Evolutionary conservation across 2,888 invertebrate genomes (phyloP), one percentile per base, ranked within the genome.

Genomic region (Orthosia cruda): DNA sequence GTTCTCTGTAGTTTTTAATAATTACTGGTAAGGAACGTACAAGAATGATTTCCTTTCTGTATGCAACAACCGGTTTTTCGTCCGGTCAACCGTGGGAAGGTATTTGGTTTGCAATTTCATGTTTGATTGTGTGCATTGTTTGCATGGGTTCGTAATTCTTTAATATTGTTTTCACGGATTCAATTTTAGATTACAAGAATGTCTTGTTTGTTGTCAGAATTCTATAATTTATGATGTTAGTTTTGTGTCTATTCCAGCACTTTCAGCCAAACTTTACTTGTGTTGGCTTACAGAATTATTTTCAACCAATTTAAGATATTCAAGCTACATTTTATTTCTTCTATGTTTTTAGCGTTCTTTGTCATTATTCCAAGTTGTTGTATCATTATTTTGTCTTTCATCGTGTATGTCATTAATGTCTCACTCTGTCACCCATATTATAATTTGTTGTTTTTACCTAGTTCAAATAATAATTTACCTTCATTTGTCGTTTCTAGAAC

Each of bases 1-100:
- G 78, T 90, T 88, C 74, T 84, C 67, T 85, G 85, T 92, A 81
- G 91, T 93, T 92, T 91, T 90, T 93, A 90, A 92, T 91, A 90
- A 91, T 87, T 88, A 85, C 80, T 88, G 83, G 87, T 87, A 90
- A 89, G 89, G 85, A 90, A 90, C 92, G 93, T 93, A 93, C 91
- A 91, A 91, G 91, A 87, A 85, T 91, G 93, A 93, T 95, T 95
- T 95, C 92, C 94, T 95, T 94, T 94, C 86, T 94, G 94, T 93
- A 94, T 94, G 95, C 93, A 94, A 92, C 88, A 93, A 96, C 96
- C 93, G 91, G 96, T 95, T 96, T 94, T 92, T 93, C 92, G 94
- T 95, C 93, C 94, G 95, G 92, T 91, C 91, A 88, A 91, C 92
- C 95, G 96, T 96, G 96, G 95, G 96, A 96, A 96, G 94, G 93